Evolutionary conservation across 1,140 invertebrate genomes (phyloP), one percentile per base, ranked within the genome.

Genomic region (Drosophila murphyi): DNA sequence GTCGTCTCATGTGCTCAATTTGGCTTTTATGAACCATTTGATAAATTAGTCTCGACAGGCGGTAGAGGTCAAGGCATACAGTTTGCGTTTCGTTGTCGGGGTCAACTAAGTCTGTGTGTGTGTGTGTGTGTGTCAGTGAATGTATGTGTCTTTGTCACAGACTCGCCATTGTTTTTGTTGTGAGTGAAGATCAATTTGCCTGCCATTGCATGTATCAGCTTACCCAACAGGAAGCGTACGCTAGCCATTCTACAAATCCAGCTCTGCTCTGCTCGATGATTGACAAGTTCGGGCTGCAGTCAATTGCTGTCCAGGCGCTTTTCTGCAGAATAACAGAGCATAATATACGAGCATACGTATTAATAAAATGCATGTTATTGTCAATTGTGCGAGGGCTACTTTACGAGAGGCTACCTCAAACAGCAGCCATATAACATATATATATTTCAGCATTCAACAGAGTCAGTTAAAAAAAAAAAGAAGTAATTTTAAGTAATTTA

Each of bases 41-140:
- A 88, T 88, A 88, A 88, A 90, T 88, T 90, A 85, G 85, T 67
- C 43, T 67, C 74, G 50, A 4, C 62, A 62, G 63, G 55, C 57
- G 55, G 77, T 34, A 76, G 60, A 72, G 67, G 45, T 75, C 70
- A 89, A 89, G 74, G 51, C 31, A 56, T 0, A 28, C 35, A 43
- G 62, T 55, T 78, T 28, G 20, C 73, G 50, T 7, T 65, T n/a
- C 5, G 45, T 31, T 45, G 70, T 75, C 72, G 78, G 76, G 63
- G 75, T 72, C 82, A 50, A 50, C 52, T 50, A 8, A 7, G 31
- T 12, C 29, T 43, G 34, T 10, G 51, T 37, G 39, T 54, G 47
- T 31, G 54, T n/a, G n/a, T n/a, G 41, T 50, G 28, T 41, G 20
- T 20, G 20, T 20, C 6, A 35, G 45, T 72, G 3, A 6, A 50